These are phyloP conservation scores for Jaculus jaculus DNA, from an alignment of 2,113 vertebrate genomes.

Conservation along the genomic window DNA sequence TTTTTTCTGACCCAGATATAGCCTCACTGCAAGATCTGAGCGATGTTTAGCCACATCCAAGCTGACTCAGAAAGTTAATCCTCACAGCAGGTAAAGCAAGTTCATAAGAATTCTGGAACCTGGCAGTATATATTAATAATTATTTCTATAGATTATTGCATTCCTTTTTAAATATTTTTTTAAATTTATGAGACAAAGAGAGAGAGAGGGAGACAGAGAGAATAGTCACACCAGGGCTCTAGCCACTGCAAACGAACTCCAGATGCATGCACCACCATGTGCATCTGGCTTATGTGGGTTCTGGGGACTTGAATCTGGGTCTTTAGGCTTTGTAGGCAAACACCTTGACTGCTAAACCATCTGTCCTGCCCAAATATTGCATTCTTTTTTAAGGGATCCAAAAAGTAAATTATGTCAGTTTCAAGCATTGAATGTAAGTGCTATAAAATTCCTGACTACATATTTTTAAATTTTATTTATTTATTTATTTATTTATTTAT, in stretches of 20 bases:
- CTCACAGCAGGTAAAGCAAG: constrained; percentile 13
- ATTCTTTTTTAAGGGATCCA: constrained; percentile 9
- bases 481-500: no score
- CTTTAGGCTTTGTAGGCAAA: no score
- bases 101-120: neutral
- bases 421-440: constrained; percentile 37
- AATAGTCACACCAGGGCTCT: no score
- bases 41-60: neutral
- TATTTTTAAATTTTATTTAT: neutral
- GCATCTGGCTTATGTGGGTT: no score
- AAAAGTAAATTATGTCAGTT: neutral
- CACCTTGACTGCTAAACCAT: no score
- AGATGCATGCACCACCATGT: no score
- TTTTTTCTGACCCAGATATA: neutral
- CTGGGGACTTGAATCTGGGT: no score
- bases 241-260: no score
- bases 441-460: neutral
- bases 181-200: no score
- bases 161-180: neutral
- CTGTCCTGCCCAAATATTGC: neutral
- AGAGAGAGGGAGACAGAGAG: no score
- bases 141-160: constrained; percentile 8
- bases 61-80: neutral
- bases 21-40: constrained; percentile 1
- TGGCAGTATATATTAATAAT: constrained; percentile 7